Base-by-base conservation (phyloP, 2,888 invertebrate species). In the Eucriotettix oculatus region DNA sequence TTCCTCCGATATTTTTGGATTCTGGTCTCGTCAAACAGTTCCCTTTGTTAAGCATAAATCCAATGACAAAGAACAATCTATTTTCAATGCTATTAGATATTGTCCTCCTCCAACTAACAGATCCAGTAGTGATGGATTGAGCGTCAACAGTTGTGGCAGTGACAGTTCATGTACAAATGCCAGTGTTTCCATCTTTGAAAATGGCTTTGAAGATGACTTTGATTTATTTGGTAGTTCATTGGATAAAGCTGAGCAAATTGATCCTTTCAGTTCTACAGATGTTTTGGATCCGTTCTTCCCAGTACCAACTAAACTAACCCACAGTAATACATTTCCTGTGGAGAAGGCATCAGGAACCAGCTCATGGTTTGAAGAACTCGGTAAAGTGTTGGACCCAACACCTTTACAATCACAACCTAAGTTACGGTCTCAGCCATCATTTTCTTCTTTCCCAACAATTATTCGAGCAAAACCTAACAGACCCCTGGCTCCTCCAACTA, bases 141-240 rank as follows among this genome's bases (percentile, higher is more conserved):
- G 85, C 71, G 81, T 86, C 16, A 85, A 86, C 67, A 86, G 86
- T 69, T 86, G 86, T 67, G 85, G 86, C 60, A 86, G 86, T 12
- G 86, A 86, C 71, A 83, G 84, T 44, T 79, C 78, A 59, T 74
- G 76, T 10, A 59, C 61, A 16, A 76, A 77, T 58, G 72, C 77
- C 52, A 78, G 76, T 66, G 80, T 80, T 10, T 86, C 86, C 9
- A 84, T 85, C 69, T 82, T 84, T 54, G 87, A 87, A 70, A 86
- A 86, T 73, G 86, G 87, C 7, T 90, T 90, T 70, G 90, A 90
- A 72, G 90, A 89, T 74, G 89, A 90, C 70, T 87, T 87, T 71
- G 86, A 87, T 69, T 76, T 83, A 55, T 82, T 83, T 67, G 76
- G 83, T 9, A 65, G 71, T 76, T 48, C 78, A 75, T 69, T 80